phyloP scores from a whole-genome alignment of 2,888 invertebrate species.

The Cyclophora albipunctata region DNA sequence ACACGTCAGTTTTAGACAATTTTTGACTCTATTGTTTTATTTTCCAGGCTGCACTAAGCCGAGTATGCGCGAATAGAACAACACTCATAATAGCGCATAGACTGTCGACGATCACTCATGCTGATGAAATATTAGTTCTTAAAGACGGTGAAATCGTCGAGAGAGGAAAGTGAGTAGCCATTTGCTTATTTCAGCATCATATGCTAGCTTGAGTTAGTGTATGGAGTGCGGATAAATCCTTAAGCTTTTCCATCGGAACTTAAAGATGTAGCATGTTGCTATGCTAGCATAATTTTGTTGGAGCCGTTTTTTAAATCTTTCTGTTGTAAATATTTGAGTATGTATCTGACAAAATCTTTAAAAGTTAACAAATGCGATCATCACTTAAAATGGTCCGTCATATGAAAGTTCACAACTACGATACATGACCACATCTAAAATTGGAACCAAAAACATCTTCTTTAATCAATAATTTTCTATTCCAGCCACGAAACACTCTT shows the following conservation, averaged over 20 bases:
- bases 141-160: slow-evolving; percentile 94
- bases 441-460: no score
- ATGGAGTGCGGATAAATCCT: not conserved
- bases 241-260: no score
- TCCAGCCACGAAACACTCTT: slow-evolving; percentile 84
- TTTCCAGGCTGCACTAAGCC: slow-evolving; percentile 80
- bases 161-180: slow-evolving; percentile 80
- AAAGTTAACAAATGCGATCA: not conserved
- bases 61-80: slow-evolving; percentile 89
- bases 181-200: not conserved
- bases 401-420: not conserved
- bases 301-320: no score
- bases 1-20: no score
- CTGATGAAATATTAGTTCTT: slow-evolving; percentile 94
- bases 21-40: not conserved
- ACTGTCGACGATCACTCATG: slow-evolving; percentile 94
- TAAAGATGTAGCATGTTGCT: not conserved
- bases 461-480: slow-evolving; percentile 14
- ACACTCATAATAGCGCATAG: slow-evolving; percentile 96
- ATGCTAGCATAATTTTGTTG: not conserved
- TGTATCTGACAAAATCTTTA: no score
- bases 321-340: no score
- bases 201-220: not conserved
- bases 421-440: not conserved
- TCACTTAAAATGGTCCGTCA: not conserved